Evolutionary conservation across 2,797 vertebrate genomes (phyloP), one percentile per base, ranked within the genome.

Genomic region (Pantherophis vulpinus): DNA sequence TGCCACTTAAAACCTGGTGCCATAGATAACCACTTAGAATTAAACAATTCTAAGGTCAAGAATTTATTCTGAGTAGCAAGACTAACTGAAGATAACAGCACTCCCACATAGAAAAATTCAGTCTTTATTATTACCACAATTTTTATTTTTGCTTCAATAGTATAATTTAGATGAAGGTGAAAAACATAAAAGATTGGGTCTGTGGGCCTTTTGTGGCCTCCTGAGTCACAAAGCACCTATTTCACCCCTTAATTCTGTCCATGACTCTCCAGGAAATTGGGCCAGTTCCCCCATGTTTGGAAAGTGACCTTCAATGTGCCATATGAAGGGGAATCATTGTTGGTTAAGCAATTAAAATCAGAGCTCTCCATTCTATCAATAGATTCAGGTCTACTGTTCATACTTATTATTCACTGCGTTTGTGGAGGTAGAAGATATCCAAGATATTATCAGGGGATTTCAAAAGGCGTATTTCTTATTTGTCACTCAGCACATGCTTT

Each of bases 361-460:
- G 74, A 83, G 4, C 37, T 47, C 37, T 83, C 37, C 74, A 47
- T 47, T 83, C 74, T 47, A 83, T 25, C 74, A 83, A 47, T 83
- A 12, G 74, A 83, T 83, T 83, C 37, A 83, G 37, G 74, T 12
- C 7, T 79, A 23, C 70, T 56, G n/a, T 11, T 42, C 58, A 58
- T 91, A 54, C 60, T 91, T 86, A 56, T 29, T 89, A 90, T 37
- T 91, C 91, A 91, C 37, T 54, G 90, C 51, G 18, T 47, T 83
- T 83, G 74, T 83, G 20, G 9, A 47, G 74, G 74, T 23, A 42
- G 37, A 79, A 20, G 37, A 47, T 83, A 47, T 47, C 37, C 37
- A 83, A 12, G 74, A 47, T 83, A 83, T 47, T 47, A 25, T 47
- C 74, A 47, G 37, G 55, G 63, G 88, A 47, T 63, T 89, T 92